Percentiles rank a stretch among this genome's conserved stretches.
phyloP scores from a whole-genome alignment of 2,797 vertebrate genomes.

The Anguilla marmorata region DNA sequence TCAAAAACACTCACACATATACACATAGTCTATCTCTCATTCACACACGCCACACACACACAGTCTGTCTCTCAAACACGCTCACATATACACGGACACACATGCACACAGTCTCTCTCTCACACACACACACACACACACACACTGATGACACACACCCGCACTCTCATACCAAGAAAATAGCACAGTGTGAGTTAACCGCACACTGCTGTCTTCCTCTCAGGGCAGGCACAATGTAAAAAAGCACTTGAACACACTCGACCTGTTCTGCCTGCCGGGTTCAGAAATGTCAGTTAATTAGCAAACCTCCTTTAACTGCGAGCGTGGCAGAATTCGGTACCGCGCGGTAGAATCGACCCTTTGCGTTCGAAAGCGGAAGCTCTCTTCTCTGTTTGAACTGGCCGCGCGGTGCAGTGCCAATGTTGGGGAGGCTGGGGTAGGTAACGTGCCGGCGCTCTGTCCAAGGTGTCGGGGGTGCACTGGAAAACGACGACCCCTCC shows the following conservation, averaged over 20 bases:
- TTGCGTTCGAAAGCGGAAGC: neutral
- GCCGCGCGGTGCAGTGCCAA: neutral
- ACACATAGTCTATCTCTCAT: neutral
- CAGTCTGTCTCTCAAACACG: neutral
- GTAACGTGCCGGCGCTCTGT: neutral
- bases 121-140: neutral
- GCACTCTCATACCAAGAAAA: neutral
- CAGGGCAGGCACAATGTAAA: neutral
- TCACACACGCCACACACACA: neutral
- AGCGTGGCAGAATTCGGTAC: neutral
- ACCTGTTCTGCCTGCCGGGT: neutral
- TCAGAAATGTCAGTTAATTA: neutral
- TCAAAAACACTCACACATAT: neutral
- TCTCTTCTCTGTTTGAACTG: neutral
- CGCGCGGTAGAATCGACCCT: neutral
- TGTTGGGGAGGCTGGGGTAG: constrained; percentile 63
- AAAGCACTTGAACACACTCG: neutral
- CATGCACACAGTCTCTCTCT: neutral
- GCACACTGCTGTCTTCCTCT: neutral
- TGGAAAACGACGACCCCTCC: constrained; percentile 92
- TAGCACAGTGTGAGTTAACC: neutral
- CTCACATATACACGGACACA: neutral
- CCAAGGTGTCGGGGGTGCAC: constrained; percentile 87
- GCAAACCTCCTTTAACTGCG: neutral
- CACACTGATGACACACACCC: neutral